Conservation (phyloP, 2,888 invertebrate species). For the Subacronicta megacephala region DNA sequence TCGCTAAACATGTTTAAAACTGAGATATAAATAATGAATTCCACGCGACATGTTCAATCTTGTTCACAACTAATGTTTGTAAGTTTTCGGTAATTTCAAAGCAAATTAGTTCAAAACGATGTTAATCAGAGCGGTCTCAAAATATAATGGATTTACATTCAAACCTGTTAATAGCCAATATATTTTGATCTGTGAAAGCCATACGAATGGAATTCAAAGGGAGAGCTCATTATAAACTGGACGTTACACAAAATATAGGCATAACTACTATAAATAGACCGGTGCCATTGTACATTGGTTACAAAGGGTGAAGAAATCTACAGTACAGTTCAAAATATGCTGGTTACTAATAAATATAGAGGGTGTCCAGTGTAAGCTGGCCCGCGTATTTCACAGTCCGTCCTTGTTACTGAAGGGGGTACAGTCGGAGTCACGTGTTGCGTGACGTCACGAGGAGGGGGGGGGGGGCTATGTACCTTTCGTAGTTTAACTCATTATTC, state of each 20-base stretch:
- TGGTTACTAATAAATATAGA: not conserved
- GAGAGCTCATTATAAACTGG: slow-evolving; percentile 13
- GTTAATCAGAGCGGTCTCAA: slow-evolving; percentile 4
- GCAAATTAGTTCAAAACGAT: not conserved
- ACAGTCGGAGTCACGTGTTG: not conserved
- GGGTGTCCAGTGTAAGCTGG: slow-evolving; percentile 1
- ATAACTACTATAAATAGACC: slow-evolving; percentile 1
- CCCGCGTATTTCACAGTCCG: not conserved
- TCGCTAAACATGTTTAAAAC: too few species aligned
- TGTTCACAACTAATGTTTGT: not conserved
- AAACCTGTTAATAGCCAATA: not conserved
- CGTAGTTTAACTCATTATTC: too few species aligned
- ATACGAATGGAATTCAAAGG: not conserved
- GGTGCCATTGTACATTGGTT: slow-evolving; percentile 7
- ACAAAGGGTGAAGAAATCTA: slow-evolving; percentile 13
- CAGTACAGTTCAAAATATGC: slow-evolving; percentile 7
- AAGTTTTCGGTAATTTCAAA: slow-evolving; percentile 10
- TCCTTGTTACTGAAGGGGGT: slow-evolving; percentile 6
- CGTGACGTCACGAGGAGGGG: not conserved
- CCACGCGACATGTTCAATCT: not conserved
- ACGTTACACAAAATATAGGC: not conserved
- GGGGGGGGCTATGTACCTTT: too few species aligned
- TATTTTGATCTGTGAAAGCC: slow-evolving; percentile 7
- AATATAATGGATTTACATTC: not conserved
- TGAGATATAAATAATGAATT: not conserved